Percentiles rank a stretch among this genome's conserved stretches.
phyloP scores from a whole-genome alignment of 2,113 vertebrate genomes.

The Notiomystis cincta region DNA sequence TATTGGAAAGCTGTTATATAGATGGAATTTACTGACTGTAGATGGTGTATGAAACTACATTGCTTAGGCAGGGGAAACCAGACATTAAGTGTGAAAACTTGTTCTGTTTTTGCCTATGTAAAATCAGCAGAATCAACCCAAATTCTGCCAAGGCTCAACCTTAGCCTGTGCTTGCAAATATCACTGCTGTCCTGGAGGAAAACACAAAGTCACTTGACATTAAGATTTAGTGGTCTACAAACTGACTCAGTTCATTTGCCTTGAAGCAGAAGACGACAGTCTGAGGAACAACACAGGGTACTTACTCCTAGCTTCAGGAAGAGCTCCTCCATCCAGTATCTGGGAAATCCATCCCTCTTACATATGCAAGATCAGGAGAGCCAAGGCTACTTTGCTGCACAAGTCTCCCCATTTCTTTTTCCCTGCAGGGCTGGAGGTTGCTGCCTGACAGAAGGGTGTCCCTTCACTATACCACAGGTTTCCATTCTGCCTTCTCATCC shows the following conservation, averaged over 20 bases:
- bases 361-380: not conserved
- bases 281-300: not conserved
- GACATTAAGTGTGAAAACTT: not conserved
- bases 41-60: not conserved
- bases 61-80: not conserved
- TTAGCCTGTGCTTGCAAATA: not conserved
- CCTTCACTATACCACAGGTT: not conserved
- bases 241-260: not conserved
- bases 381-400: not conserved
- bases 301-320: not conserved
- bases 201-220: not conserved
- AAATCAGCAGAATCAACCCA: not conserved
- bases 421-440: not conserved
- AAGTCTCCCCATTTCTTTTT: not conserved
- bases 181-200: not conserved
- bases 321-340: not conserved
- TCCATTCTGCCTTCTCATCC: not conserved
- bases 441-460: not conserved
- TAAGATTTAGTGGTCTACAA: not conserved
- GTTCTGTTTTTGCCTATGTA: not conserved
- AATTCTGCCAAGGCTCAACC: not conserved
- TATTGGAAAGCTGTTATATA: not conserved
- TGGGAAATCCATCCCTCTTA: not conserved
- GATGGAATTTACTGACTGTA: not conserved
- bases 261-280: not conserved